Percentiles rank a stretch among this genome's conserved stretches.
Evolutionary conservation across 2,113 vertebrate species (phyloP).

Genomic region (Melanocharis versteri): DNA sequence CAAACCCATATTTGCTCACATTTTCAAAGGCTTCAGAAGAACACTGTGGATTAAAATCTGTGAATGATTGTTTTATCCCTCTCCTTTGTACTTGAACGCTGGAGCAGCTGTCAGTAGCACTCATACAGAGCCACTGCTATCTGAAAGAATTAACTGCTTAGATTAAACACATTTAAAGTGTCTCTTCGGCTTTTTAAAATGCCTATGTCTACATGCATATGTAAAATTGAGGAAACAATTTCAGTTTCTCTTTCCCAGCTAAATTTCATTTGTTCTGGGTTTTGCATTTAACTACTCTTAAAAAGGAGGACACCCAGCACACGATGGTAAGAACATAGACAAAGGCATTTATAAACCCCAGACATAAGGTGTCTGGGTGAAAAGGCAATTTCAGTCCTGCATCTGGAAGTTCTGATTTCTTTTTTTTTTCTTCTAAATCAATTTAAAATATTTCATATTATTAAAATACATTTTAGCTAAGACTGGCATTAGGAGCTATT

Average conservation of each 20-base stretch:
- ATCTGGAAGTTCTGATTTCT: neutral
- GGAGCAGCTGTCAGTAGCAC: neutral
- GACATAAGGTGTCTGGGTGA: neutral
- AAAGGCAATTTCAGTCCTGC: neutral
- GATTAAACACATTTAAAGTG: neutral
- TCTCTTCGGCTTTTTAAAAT: neutral
- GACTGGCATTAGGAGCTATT: neutral
- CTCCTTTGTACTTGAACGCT: neutral
- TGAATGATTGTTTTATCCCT: neutral
- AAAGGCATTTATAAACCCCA: slow-evolving; percentile 11
- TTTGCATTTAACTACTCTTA: slow-evolving; percentile 17
- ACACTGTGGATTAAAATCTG: neutral
- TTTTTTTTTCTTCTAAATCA: neutral
- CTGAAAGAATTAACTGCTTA: neutral
- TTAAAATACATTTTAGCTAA: neutral
- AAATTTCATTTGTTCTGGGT: slow-evolving; percentile 6
- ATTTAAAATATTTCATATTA: neutral
- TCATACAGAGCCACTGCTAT: neutral
- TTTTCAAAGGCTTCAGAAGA: neutral
- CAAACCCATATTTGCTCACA: neutral
- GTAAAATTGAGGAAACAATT: neutral
- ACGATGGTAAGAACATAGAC: neutral
- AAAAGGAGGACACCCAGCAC: neutral
- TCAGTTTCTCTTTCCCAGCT: neutral
- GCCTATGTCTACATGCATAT: neutral